Percentiles rank a stretch among this genome's conserved stretches.
phyloP scores from a whole-genome alignment of 2,113 vertebrate genomes.

The Sapajus apella region DNA sequence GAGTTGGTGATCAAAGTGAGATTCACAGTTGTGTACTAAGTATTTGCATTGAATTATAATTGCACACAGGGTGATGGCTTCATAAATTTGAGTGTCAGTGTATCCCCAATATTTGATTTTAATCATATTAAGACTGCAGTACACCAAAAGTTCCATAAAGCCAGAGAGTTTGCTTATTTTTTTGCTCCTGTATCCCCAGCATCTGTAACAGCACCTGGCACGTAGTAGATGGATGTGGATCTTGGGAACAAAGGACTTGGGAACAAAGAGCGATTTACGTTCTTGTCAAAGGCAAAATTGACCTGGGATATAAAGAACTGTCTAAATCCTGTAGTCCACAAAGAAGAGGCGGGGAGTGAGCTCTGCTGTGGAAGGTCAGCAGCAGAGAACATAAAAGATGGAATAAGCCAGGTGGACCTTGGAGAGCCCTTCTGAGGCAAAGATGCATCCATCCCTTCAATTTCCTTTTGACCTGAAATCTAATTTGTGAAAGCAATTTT shows the following conservation, averaged over 20 bases:
- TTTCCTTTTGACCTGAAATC: neutral
- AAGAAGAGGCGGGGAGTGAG: neutral
- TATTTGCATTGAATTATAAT: neutral
- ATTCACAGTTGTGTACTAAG: too few species aligned
- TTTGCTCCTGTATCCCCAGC: neutral
- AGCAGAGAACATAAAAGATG: neutral
- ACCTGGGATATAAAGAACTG: neutral
- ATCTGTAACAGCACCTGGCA: neutral
- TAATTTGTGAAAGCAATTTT: neutral
- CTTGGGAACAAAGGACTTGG: neutral
- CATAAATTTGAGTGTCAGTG: neutral
- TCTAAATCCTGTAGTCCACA: neutral
- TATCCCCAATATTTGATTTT: neutral
- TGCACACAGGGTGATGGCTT: neutral
- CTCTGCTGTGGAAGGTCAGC: neutral
- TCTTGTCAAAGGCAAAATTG: conserved; percentile 4
- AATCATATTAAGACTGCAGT: conserved; percentile 3
- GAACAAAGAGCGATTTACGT: neutral
- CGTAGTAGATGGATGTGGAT: neutral
- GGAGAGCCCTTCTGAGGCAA: neutral
- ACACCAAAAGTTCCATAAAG: neutral
- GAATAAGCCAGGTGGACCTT: neutral
- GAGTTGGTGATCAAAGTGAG: neutral
- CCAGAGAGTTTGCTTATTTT: neutral
- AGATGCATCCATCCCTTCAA: neutral